These are phyloP conservation scores for Melitaea cinxia DNA, from an alignment of 1,140 invertebrate species.

Conservation along the genomic window DNA sequence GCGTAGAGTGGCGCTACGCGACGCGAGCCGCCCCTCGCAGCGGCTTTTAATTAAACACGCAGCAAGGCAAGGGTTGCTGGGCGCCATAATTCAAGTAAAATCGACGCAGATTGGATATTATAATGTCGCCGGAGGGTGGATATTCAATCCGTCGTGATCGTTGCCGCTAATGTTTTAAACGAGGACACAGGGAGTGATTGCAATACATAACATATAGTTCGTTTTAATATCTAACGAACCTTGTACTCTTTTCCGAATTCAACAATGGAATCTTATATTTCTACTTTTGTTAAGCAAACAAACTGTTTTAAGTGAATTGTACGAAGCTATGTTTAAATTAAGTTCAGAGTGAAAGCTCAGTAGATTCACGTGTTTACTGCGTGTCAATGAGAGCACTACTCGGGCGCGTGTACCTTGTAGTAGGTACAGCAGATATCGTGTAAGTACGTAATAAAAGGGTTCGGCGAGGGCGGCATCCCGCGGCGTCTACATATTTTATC, in stretches of 20 bases:
- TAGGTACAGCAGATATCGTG: background rate
- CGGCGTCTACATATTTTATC: slow-evolving; percentile 12
- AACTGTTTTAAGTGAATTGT: too few species aligned
- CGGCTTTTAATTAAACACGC: slow-evolving; percentile 1
- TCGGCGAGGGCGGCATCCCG: background rate
- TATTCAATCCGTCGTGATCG: background rate
- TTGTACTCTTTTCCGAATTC: too few species aligned
- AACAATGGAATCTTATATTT: too few species aligned
- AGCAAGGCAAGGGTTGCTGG: background rate
- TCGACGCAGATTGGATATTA: slow-evolving; percentile 31
- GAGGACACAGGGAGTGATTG: background rate
- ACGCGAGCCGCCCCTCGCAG: background rate
- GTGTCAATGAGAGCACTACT: too few species aligned
- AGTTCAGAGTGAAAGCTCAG: too few species aligned
- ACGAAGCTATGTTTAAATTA: too few species aligned
- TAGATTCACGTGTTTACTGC: too few species aligned
- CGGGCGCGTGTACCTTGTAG: background rate
- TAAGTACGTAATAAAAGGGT: background rate
- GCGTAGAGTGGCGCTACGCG: slow-evolving; percentile 1
- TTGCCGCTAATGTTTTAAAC: background rate
- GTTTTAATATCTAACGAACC: too few species aligned
- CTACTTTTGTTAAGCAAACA: too few species aligned
- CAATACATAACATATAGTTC: background rate
- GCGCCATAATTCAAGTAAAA: background rate
- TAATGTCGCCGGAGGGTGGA: background rate